These are phyloP conservation scores for Rousettus madagascariensis DNA, from an alignment of 2,797 vertebrate genomes.

Conservation along the genomic window DNA sequence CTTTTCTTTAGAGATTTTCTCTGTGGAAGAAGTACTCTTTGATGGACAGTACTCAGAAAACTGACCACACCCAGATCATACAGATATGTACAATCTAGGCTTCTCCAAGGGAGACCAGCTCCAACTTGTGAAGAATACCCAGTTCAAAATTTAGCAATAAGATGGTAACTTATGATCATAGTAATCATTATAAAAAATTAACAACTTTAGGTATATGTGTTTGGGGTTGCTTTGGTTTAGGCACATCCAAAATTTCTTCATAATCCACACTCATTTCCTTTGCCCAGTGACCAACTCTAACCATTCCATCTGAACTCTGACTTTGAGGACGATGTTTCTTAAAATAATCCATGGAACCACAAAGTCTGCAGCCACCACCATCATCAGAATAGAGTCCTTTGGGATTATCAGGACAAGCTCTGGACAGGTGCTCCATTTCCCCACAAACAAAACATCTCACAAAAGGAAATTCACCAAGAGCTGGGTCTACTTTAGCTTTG, in stretches of 20 bases:
- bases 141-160: background rate
- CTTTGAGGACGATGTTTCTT: conserved; percentile 95
- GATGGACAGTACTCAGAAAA: background rate
- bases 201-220: conserved; percentile 90
- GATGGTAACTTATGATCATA: background rate
- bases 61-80: background rate
- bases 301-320: conserved; percentile 87
- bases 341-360: conserved; percentile 97
- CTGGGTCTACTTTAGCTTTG: conserved; percentile 93
- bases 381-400: conserved; percentile 93
- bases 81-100: background rate
- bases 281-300: conserved; percentile 92
- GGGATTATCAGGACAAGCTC: conserved; percentile 94
- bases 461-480: conserved; percentile 92
- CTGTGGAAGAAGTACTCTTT: background rate
- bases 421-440: conserved; percentile 94
- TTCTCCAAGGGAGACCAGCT: background rate
- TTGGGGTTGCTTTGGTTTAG: conserved; percentile 81
- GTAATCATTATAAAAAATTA: conserved; percentile 86
- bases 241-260: conserved; percentile 87
- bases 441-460: conserved; percentile 98
- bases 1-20: background rate
- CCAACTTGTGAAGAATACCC: background rate
- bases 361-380: conserved; percentile 93
- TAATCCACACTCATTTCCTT: conserved; percentile 94